Evolutionary conservation across 1,140 invertebrate genomes (phyloP), one percentile per base, ranked within the genome.

Genomic region (Trichonephila inaurata): DNA sequence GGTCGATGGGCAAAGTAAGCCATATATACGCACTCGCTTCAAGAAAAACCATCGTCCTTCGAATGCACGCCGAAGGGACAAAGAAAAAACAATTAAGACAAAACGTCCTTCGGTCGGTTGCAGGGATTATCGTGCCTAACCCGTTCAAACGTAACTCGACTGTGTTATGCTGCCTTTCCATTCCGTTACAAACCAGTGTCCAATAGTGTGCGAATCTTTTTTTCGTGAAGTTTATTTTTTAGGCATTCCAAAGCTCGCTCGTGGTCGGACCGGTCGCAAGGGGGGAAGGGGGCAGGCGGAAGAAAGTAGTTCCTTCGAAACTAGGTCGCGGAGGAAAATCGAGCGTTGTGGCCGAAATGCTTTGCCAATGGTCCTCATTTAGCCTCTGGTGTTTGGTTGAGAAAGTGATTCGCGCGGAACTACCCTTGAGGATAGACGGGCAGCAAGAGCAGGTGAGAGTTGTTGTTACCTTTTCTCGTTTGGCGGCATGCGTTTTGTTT

Each of bases 301-400:
- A 91, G 90, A 91, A 91, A 91, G 81, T 91, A 91, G 90, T 91
- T 91, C 90, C 90, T 60, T 89, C 60, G 81, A 91, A 91, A 91
- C 21, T 91, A 83, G 90, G 90, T 91, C 90, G 90, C 90, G 90
- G 90, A 91, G 90, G 81, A 66, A 91, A 85, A n/a, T 51, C 72
- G 72, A 77, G 72, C 72, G 66, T 33, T 77, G 72, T 77, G 72
- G 72, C 24, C 72, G 72, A 40, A 77, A 77, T 69, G 66, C 66
- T 69, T 69, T 69, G 66, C 66, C 66, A 24, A 24, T 77, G 72
- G 72, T 77, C 28, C 33, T 77, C 72, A 77, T 77, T 77, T 77
- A n/a, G 44, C 21, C 51, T 81, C 89, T 58, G n/a, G 61, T 60
- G 69, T n/a, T 40, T 19, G 69, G 4, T 8, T 19, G 89, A 28